Conservation (phyloP, 2,888 invertebrate species). For the Bombylius discolor region DNA sequence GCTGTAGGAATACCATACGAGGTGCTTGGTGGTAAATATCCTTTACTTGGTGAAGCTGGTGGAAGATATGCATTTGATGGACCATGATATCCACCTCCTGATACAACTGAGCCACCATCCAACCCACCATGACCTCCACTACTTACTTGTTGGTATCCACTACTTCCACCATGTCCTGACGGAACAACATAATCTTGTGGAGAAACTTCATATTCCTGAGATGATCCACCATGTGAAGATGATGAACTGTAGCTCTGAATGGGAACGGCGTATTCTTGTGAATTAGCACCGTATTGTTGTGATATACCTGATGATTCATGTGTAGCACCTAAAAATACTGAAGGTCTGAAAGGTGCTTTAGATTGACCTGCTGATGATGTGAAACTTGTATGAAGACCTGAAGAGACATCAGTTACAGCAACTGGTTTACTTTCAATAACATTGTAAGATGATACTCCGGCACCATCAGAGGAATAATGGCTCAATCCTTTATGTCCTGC, state of each 20-base stretch:
- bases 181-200: background rate
- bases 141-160: background rate
- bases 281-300: background rate
- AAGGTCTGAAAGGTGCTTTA: constrained; percentile 31
- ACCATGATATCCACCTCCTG: background rate
- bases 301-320: constrained; percentile 18
- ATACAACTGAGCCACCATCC: background rate
- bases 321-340: constrained; percentile 28
- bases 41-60: background rate
- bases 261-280: background rate
- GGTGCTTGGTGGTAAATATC: constrained; percentile 1
- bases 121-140: background rate
- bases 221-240: background rate
- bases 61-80: background rate
- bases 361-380: constrained; percentile 8
- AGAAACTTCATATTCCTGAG: background rate
- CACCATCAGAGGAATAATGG: constrained; percentile 20
- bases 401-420: constrained; percentile 15
- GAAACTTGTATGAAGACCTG: background rate
- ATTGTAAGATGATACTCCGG: background rate
- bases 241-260: background rate
- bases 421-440: constrained; percentile 26
- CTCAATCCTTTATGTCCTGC: constrained; percentile 32
- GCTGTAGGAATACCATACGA: constrained; percentile 2
- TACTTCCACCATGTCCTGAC: constrained; percentile 1